phyloP scores from a whole-genome alignment of 2,797 vertebrate species.

The Sarcoramphus papa region DNA sequence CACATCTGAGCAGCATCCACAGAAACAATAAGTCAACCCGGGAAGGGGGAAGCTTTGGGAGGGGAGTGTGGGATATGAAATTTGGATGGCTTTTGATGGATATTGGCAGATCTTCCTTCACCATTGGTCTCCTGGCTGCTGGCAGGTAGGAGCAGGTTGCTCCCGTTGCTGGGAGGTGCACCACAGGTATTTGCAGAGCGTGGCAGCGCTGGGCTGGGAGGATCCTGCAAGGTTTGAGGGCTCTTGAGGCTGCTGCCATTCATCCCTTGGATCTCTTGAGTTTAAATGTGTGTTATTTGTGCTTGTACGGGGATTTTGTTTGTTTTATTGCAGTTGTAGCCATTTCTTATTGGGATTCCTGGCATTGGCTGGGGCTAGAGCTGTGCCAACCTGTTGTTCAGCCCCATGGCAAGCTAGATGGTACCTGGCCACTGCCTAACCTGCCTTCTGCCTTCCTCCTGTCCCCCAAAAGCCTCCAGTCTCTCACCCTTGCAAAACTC shows the following conservation, averaged over 20 bases:
- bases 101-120: not conserved
- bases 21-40: not conserved
- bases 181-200: not conserved
- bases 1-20: not conserved
- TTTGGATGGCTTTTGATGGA: not conserved
- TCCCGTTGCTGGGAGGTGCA: not conserved
- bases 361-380: not conserved
- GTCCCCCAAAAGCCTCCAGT: not conserved
- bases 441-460: not conserved
- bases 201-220: not conserved
- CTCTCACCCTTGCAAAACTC: not conserved
- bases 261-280: not conserved
- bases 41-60: not conserved
- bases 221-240: not conserved
- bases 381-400: not conserved
- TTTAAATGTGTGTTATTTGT: not conserved
- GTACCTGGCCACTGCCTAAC: not conserved
- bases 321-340: not conserved
- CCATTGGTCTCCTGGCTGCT: not conserved
- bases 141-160: not conserved
- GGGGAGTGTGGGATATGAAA: not conserved
- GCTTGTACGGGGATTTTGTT: not conserved
- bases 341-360: not conserved
- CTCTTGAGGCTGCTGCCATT: not conserved
- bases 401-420: not conserved